A percentile compares a stretch with the other conserved stretches of the same genome.
Evolutionary conservation across 2,113 vertebrate genomes (phyloP).

Genomic region (Dipodomys merriami): DNA sequence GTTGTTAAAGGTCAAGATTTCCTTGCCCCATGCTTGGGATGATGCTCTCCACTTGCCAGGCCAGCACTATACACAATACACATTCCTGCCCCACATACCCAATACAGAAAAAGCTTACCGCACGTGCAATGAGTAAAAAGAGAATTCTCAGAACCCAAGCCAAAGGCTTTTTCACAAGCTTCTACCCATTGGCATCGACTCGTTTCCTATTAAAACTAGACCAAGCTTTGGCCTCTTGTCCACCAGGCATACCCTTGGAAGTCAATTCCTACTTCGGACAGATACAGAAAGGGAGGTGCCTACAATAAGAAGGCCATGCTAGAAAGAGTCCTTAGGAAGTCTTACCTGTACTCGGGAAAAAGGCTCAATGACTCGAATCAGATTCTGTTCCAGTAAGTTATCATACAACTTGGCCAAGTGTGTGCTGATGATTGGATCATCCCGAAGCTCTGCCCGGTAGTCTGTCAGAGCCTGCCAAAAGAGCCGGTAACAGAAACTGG

Average conservation of each 20-base stretch:
- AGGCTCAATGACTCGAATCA: conserved; percentile 98
- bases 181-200: background rate
- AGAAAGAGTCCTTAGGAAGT: background rate
- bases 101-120: background rate
- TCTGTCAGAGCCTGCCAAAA: conserved; percentile 94
- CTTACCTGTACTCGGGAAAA: conserved; percentile 99
- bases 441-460: conserved; percentile 96
- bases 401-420: conserved; percentile 98
- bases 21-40: background rate
- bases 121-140: background rate
- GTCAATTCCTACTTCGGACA: background rate
- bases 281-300: background rate
- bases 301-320: background rate
- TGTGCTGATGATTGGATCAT: conserved; percentile 98
- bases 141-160: background rate
- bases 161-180: background rate
- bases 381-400: conserved; percentile 98
- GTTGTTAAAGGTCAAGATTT: background rate
- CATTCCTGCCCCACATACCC: background rate
- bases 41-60: background rate
- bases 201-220: background rate
- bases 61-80: background rate
- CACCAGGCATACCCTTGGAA: background rate
- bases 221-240: background rate
- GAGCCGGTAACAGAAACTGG: background rate